Percentiles rank a stretch among this genome's conserved stretches.
Conservation (phyloP, 2,113 vertebrate species). For the Nettapus auritus region DNA sequence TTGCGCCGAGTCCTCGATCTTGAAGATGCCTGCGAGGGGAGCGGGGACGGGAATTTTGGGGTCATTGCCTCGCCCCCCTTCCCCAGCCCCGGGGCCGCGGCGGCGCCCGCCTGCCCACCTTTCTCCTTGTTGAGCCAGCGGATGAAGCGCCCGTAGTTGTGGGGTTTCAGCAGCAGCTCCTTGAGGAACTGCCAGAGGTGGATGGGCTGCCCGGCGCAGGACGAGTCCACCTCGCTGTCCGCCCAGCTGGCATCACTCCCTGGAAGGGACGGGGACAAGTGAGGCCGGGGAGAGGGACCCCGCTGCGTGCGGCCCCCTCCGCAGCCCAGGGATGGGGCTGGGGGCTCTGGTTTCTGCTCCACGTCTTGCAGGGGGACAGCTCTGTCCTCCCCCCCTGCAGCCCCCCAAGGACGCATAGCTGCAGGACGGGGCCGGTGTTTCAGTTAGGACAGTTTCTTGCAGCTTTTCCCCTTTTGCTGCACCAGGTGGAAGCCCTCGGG, state of each 20-base stretch:
- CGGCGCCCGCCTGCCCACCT: slow-evolving; percentile 74
- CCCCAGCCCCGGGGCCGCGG: fast-evolving
- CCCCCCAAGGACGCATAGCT: fast-evolving
- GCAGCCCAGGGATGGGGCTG: not conserved
- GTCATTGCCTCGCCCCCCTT: fast-evolving
- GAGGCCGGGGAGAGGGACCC: not conserved
- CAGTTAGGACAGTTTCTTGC: too few relatives aligned
- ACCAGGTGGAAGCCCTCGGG: too few relatives aligned
- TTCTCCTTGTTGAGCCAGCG: slow-evolving; percentile 99
- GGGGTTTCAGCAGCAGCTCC: slow-evolving; percentile 94
- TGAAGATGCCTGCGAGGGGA: slow-evolving; percentile 90
- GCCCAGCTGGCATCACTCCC: slow-evolving; percentile 84
- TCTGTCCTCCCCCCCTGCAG: fast-evolving
- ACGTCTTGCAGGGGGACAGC: not conserved
- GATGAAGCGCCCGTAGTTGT: slow-evolving; percentile 94
- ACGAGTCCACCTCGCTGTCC: slow-evolving; percentile 88
- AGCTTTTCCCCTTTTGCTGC: fast-evolving
- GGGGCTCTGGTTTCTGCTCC: not conserved
- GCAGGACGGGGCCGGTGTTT: fast-evolving
- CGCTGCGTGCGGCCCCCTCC: too few relatives aligned
- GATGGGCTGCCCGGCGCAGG: slow-evolving; percentile 92
- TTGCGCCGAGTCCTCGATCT: slow-evolving; percentile 96
- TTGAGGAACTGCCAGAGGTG: slow-evolving; percentile 98
- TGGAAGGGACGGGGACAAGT: not conserved
- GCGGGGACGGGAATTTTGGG: fast-evolving